phyloP scores from a whole-genome alignment of 2,888 invertebrate genomes.

The Leptopilina syphax region DNA sequence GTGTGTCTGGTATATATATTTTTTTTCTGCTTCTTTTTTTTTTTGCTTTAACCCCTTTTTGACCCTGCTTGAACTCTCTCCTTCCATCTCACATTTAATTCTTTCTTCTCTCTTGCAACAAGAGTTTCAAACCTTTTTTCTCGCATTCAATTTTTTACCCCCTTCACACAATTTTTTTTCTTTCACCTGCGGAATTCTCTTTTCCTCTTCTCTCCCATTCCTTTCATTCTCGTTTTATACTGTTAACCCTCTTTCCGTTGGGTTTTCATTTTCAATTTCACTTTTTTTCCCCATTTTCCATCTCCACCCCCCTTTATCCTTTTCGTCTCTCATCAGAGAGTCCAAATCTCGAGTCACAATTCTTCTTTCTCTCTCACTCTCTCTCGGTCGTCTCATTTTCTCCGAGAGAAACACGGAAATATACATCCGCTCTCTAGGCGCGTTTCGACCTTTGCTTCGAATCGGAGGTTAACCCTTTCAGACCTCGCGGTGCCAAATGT shows the following conservation, averaged over 20 bases:
- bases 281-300: conserved; percentile 26
- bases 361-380: not conserved
- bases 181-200: conserved; percentile 5
- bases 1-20: not conserved
- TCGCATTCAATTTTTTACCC: not conserved
- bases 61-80: not conserved
- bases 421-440: conserved; percentile 36
- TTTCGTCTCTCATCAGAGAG: conserved; percentile 33
- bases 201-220: not conserved
- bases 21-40: not conserved
- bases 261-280: conserved; percentile 15
- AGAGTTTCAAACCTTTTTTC: not conserved
- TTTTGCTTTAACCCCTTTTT: conserved; percentile 14
- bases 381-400: conserved; percentile 1
- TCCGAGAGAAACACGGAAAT: conserved; percentile 30
- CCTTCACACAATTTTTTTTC: not conserved
- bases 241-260: conserved; percentile 11
- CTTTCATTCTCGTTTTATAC: conserved; percentile 1
- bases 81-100: not conserved
- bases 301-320: not conserved
- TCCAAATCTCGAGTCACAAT: conserved; percentile 48
- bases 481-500: conserved; percentile 36
- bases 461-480: conserved; percentile 39
- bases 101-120: not conserved
- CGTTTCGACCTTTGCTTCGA: conserved; percentile 35